Conservation (phyloP, 2,888 invertebrate genomes). For the Nomada goodeniana region DNA sequence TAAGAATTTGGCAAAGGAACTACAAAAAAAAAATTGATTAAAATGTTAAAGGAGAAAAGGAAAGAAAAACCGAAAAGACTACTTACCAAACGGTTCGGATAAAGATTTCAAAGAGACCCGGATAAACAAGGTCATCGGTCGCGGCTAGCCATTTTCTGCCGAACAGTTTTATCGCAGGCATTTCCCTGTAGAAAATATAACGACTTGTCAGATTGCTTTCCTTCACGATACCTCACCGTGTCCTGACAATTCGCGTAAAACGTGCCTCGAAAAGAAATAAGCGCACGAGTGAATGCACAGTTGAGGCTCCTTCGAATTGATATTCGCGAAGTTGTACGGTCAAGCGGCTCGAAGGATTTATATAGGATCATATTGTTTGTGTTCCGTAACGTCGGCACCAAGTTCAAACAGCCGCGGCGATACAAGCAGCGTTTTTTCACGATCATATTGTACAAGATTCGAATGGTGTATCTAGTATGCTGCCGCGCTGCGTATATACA, state of each 20-base stretch:
- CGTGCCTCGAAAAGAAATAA: slow-evolving; percentile 6
- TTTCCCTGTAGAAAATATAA: slow-evolving; percentile 79
- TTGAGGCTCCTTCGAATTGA: slow-evolving; percentile 5
- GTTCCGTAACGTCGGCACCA: slow-evolving; percentile 15
- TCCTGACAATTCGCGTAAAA: no score
- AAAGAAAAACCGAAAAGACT: background rate
- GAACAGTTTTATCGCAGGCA: slow-evolving; percentile 95
- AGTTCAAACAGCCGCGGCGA: background rate
- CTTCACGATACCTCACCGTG: background rate
- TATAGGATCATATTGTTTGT: background rate
- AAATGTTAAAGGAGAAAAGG: no score
- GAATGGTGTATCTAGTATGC: background rate
- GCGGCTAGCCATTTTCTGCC: slow-evolving; percentile 96
- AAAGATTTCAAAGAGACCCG: slow-evolving; percentile 91
- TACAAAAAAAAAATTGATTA: no score
- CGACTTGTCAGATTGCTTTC: background rate
- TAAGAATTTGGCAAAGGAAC: no score
- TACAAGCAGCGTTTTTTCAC: background rate
- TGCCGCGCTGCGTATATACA: background rate
- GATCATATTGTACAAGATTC: slow-evolving; percentile 25
- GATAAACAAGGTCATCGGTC: slow-evolving; percentile 96
- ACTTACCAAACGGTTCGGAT: slow-evolving; percentile 90
- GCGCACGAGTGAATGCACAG: slow-evolving; percentile 5
- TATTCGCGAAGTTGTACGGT: background rate
- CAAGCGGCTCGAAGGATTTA: slow-evolving; percentile 5